These are phyloP conservation scores for Coregonus sp. DNA, from an alignment of 2,797 vertebrate species.

Conservation along the genomic window DNA sequence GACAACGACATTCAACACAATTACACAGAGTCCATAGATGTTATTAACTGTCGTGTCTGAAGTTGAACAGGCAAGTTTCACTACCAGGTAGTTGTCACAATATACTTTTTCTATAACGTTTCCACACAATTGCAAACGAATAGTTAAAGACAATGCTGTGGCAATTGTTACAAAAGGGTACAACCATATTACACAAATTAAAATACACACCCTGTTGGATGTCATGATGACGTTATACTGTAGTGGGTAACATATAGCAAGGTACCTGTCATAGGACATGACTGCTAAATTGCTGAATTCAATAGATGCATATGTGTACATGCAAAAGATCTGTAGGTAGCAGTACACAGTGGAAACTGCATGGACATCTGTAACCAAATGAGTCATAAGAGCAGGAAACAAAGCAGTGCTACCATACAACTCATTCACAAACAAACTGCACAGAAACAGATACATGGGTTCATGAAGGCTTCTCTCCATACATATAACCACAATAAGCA, in stretches of 20 bases:
- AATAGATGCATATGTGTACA: slow-evolving; percentile 26
- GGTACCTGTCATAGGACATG: slow-evolving; percentile 53
- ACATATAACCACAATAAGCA: slow-evolving; percentile 21
- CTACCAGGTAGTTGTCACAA: slow-evolving; percentile 55
- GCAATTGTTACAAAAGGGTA: slow-evolving; percentile 35
- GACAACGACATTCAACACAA: neutral
- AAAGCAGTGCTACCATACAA: too few relatives aligned
- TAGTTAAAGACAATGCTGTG: slow-evolving; percentile 44
- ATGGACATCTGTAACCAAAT: slow-evolving; percentile 9
- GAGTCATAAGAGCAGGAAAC: too few relatives aligned
- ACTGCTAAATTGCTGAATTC: slow-evolving; percentile 29
- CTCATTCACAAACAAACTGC: neutral
- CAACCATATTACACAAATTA: slow-evolving; percentile 53
- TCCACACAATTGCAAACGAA: slow-evolving; percentile 53
- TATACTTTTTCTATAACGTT: slow-evolving; percentile 54
- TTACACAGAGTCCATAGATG: slow-evolving; percentile 39
- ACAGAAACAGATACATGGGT: slow-evolving; percentile 16
- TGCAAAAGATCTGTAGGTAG: slow-evolving; percentile 20
- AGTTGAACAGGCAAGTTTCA: slow-evolving; percentile 53
- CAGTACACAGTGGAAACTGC: slow-evolving; percentile 13
- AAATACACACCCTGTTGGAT: slow-evolving; percentile 13
- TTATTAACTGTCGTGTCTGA: slow-evolving; percentile 47
- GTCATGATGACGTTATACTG: slow-evolving; percentile 53
- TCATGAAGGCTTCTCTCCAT: slow-evolving; percentile 8
- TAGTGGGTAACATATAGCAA: slow-evolving; percentile 62